phyloP scores from a whole-genome alignment of 92 coral and sea anemone genomes.

The Phenganax stokvisi region DNA sequence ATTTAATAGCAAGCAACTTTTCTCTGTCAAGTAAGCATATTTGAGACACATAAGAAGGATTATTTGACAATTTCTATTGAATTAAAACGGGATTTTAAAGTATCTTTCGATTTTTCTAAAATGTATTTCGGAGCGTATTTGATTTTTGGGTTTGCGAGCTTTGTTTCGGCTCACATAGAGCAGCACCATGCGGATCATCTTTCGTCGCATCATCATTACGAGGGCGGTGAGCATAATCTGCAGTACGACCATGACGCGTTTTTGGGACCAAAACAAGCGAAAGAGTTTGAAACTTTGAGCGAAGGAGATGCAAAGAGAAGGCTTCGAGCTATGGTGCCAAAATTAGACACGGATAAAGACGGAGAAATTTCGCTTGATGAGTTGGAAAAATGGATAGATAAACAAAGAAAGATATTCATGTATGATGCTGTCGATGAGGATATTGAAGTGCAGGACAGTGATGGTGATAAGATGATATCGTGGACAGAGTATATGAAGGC shows the following conservation, averaged over 20 bases:
- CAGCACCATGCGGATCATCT: conserved; percentile 77
- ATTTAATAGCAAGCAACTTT: too few species aligned
- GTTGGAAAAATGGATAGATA: conserved; percentile 85
- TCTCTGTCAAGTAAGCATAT: too few species aligned
- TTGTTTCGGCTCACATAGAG: conserved; percentile 22
- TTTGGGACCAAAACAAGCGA: conserved; percentile 86
- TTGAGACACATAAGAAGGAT: neutral
- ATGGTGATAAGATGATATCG: conserved; percentile 78
- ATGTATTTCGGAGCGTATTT: conserved; percentile 27
- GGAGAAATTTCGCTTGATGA: conserved; percentile 67
- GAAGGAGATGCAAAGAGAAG: conserved; percentile 81
- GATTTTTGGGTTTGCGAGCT: neutral
- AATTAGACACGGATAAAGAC: conserved; percentile 74
- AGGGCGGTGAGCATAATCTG: conserved; percentile 60
- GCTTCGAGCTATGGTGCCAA: conserved; percentile 61
- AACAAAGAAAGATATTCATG: conserved; percentile 89
- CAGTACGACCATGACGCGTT: conserved; percentile 94
- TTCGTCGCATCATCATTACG: conserved; percentile 78
- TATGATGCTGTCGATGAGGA: conserved; percentile 80
- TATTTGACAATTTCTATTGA: neutral
- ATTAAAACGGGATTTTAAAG: neutral
- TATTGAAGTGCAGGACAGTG: conserved; percentile 65
- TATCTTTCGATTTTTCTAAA: neutral
- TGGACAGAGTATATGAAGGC: conserved; percentile 79
- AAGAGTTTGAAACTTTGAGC: conserved; percentile 74